Evolutionary conservation across 1,140 invertebrate species (phyloP), one percentile per base, ranked within the genome.

Genomic region (Gonatopus flavifemur): DNA sequence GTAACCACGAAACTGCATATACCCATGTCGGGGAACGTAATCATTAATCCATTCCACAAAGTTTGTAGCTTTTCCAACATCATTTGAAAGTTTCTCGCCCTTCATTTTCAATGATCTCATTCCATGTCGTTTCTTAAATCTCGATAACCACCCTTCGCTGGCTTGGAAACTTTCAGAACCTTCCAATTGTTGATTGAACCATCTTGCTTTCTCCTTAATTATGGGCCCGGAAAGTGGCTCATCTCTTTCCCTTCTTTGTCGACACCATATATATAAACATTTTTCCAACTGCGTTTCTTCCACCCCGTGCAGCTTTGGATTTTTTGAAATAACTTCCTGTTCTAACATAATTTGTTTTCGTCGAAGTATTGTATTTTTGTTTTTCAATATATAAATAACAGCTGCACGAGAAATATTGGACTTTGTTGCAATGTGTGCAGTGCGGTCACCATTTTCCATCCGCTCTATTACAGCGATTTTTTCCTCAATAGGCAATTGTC

Each of bases 61-160:
- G 43, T 54, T 49, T 40, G 38, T 21, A 52, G 61, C 59, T 21
- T 53, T 55, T 42, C 20, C 19, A 42, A 21, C 19, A 53, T 66
- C 52, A 49, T 22, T 45, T 18, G 54, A 67, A 12, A 70, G 54
- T 52, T 57, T 56, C 61, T 77, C 72, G 42, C 66, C 66, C 49
- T 58, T 52, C 35, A 70, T 66, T 49, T 57, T 65, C 15, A 69
- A 46, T 16, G 51, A 45, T 48, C 68, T 61, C 33, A 77, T 69
- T 46, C 66, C 57, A 52, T 69, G 54, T 37, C 72, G 47, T 36
- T 55, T 58, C 52, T 73, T 69, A 64, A 75, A 75, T 46, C 55
- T 58, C 9, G 56, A 42, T 28, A 79, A 60, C 67, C 72, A 78
- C 35, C 70, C 69, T 37, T 60, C 63, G 52, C 64, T 74, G 19